Conservation (phyloP, 2,797 vertebrate genomes). For the Mormyrus proboscirostris region DNA sequence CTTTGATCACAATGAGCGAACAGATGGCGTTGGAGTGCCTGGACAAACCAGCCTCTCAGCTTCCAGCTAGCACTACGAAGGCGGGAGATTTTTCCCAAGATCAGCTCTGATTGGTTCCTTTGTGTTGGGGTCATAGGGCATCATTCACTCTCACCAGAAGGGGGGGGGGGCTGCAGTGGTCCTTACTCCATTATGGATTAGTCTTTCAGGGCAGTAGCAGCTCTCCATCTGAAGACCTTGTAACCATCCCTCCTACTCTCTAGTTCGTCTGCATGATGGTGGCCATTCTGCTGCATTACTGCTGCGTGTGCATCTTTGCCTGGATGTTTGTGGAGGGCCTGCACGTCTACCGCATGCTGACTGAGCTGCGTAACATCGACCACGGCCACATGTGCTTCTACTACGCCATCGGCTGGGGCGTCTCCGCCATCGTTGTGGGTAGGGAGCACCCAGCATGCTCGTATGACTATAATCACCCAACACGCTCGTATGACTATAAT, state of each 20-base stretch:
- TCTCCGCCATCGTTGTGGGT: conserved; percentile 80
- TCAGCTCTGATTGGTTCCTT: neutral
- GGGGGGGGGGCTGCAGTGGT: neutral
- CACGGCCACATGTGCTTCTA: conserved; percentile 78
- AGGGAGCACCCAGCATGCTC: conserved; percentile 22
- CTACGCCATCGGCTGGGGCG: conserved; percentile 75
- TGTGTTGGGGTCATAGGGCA: neutral
- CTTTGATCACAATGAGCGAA: neutral
- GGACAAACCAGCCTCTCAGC: neutral
- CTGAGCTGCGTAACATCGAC: conserved; percentile 77
- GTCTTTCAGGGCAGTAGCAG: neutral
- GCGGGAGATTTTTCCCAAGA: neutral
- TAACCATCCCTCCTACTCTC: neutral
- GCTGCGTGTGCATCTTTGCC: conserved; percentile 73
- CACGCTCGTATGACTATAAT: too few relatives aligned
- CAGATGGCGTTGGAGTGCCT: neutral
- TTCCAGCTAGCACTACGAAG: neutral
- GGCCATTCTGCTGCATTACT: conserved; percentile 76
- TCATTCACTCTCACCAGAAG: neutral
- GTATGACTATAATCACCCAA: neutral
- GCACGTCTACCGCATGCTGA: conserved; percentile 79
- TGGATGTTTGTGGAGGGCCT: conserved; percentile 81
- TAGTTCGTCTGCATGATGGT: conserved; percentile 73
- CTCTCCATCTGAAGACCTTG: neutral
- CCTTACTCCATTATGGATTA: neutral